Percentiles rank a stretch among this genome's conserved stretches.
phyloP scores from a whole-genome alignment of 53 echinoderm and acorn worm genomes.

The Arbacia lixula region DNA sequence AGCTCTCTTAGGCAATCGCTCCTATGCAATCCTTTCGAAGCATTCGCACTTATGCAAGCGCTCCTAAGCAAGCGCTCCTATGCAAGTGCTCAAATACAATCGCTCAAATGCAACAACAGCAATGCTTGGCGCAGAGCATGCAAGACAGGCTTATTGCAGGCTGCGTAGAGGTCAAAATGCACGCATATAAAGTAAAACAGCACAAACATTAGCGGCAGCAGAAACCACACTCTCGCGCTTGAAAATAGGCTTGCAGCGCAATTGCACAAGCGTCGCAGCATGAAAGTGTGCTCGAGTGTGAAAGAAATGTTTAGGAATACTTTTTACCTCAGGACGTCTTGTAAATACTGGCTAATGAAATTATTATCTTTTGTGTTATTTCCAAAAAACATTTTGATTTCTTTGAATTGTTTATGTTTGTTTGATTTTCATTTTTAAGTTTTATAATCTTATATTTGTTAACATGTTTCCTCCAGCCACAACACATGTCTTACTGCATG shows the following conservation, averaged over 20 bases:
- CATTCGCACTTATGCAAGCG: no score
- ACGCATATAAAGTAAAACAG: no score
- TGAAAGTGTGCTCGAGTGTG: conserved; percentile 28
- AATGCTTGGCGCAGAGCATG: not conserved
- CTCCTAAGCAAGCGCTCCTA: no score
- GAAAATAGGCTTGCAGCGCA: not conserved
- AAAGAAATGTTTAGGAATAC: conserved; percentile 35
- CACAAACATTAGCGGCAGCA: no score
- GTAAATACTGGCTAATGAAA: conserved; percentile 52
- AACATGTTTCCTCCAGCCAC: conserved; percentile 48
- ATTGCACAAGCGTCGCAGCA: not conserved
- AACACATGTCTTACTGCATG: conserved; percentile 55
- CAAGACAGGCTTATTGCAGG: no score
- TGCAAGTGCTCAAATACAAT: conserved; percentile 2
- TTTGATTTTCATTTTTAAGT: not conserved
- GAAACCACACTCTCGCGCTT: conserved; percentile 39
- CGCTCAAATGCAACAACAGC: not conserved
- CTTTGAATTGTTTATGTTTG: not conserved
- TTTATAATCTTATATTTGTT: not conserved
- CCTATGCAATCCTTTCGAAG: no score
- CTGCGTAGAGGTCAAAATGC: no score
- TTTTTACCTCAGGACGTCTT: conserved; percentile 51
- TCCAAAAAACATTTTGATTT: not conserved
- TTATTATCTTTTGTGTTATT: not conserved
- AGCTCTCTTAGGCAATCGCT: no score